A percentile compares a stretch with the other conserved stretches of the same genome.
Evolutionary conservation across 2,113 vertebrate species (phyloP).

Genomic region (Felis catus): DNA sequence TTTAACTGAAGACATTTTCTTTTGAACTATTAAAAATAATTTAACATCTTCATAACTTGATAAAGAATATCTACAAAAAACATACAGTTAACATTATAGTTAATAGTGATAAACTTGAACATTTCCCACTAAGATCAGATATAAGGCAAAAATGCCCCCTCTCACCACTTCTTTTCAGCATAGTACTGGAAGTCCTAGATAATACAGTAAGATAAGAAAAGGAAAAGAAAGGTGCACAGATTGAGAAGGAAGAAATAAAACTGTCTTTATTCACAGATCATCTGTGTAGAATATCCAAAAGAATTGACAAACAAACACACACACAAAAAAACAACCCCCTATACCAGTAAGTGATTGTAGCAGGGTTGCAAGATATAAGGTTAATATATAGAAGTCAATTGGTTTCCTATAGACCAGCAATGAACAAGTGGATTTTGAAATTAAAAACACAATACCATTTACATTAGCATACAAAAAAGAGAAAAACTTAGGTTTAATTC

Average conservation of each 20-base stretch:
- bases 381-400: neutral
- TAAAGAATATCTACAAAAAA: neutral
- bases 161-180: neutral
- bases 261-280: neutral
- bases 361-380: neutral
- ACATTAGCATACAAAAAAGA: neutral
- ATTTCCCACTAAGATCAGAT: neutral
- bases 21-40: constrained; percentile 36
- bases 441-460: neutral
- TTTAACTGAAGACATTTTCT: neutral
- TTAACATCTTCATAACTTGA: neutral
- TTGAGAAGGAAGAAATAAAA: neutral
- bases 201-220: neutral
- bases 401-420: neutral
- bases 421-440: neutral
- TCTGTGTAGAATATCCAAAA: neutral
- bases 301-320: neutral
- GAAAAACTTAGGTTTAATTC: neutral
- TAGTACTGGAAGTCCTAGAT: neutral
- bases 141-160: neutral
- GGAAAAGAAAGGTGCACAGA: neutral
- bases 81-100: neutral
- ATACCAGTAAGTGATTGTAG: neutral
- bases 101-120: neutral
- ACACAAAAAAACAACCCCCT: neutral